Evolutionary conservation across 2,113 vertebrate genomes (phyloP).

Genomic region (Sinocyclocheilus grahami): DNA sequence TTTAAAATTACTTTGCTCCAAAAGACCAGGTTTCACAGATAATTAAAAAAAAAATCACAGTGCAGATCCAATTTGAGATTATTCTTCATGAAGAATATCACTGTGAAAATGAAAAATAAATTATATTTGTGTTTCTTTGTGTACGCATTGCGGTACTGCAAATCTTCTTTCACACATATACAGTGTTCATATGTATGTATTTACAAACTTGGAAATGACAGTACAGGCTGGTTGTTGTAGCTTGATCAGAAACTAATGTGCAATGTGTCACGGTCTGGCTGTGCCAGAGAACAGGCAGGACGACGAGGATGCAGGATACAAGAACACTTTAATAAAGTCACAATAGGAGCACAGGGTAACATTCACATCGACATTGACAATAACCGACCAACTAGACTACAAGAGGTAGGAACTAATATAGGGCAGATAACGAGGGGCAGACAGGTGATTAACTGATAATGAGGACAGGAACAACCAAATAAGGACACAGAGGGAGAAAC

Average conservation of each 20-base stretch:
- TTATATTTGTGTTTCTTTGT: constrained; percentile 26
- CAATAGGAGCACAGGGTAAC: too few species aligned
- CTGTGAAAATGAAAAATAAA: constrained; percentile 45
- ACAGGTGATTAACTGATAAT: too few species aligned
- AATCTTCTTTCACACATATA: neutral
- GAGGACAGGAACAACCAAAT: too few species aligned
- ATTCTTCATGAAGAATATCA: constrained; percentile 72
- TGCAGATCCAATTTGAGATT: constrained; percentile 80
- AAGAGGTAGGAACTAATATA: too few species aligned
- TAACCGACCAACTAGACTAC: too few species aligned
- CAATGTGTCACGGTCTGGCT: neutral
- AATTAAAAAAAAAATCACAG: constrained; percentile 79
- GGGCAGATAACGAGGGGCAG: too few species aligned
- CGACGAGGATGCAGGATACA: too few species aligned
- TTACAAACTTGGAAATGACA: neutral
- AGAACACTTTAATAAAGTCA: too few species aligned
- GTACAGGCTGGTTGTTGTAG: neutral
- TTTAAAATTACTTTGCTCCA: constrained; percentile 75
- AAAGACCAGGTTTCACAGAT: constrained; percentile 76
- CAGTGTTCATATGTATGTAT: constrained; percentile 11
- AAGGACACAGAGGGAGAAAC: too few species aligned
- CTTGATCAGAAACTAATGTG: neutral
- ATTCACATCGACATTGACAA: too few species aligned
- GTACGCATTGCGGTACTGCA: neutral
- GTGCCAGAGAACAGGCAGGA: too few species aligned